phyloP scores from a whole-genome alignment of 2,797 vertebrate species.

The Hylomyscus alleni region DNA sequence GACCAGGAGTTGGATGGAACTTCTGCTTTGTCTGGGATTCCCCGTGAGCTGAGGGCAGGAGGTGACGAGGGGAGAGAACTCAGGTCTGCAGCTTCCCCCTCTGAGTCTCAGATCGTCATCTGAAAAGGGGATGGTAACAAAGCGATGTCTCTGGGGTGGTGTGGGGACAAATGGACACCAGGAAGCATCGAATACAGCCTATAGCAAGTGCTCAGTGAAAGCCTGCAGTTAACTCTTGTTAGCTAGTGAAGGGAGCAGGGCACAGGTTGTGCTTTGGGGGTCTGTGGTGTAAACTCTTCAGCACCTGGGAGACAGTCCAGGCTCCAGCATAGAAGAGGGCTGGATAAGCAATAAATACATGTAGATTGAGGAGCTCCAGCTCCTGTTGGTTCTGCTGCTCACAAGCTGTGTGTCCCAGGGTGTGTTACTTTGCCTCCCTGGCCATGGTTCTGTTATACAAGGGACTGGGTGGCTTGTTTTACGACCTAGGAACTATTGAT shows the following conservation, averaged over 20 bases:
- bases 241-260: not conserved
- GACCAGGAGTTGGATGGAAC: not conserved
- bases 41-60: not conserved
- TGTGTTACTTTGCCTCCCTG: not conserved
- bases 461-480: not conserved
- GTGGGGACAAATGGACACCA: not conserved
- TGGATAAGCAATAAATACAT: no score
- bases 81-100: not conserved
- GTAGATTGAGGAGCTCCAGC: not conserved
- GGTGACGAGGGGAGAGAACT: not conserved
- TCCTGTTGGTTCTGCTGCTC: not conserved
- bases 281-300: not conserved
- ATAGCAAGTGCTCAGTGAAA: not conserved
- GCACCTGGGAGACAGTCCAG: not conserved
- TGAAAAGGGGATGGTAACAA: not conserved
- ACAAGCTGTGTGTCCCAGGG: not conserved
- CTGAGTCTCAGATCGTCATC: not conserved
- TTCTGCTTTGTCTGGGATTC: not conserved
- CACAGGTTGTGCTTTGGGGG: not conserved
- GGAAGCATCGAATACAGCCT: not conserved
- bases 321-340: not conserved
- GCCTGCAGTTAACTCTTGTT: not conserved
- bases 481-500: not conserved
- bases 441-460: not conserved
- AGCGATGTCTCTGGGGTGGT: not conserved